A percentile compares a stretch with the other conserved stretches of the same genome.
phyloP scores from a whole-genome alignment of 2,113 vertebrate species.

The Oncorhynchus clarkii region DNA sequence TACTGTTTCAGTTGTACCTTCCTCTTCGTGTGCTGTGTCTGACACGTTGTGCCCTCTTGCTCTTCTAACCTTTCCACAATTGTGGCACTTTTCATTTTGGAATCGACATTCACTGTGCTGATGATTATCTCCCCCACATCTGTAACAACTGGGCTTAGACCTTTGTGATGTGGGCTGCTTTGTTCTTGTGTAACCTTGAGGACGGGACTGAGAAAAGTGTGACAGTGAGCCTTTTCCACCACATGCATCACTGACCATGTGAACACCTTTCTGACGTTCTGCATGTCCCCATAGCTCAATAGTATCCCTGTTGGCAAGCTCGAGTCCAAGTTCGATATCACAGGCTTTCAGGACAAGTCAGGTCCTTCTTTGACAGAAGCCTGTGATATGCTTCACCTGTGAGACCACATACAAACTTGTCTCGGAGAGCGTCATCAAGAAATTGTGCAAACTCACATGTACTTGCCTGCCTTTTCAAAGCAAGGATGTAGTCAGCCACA shows the following conservation, averaged over 20 bases:
- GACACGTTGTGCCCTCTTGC: neutral
- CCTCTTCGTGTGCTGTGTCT: neutral
- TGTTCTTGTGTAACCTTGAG: no score
- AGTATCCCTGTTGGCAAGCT: constrained; percentile 3
- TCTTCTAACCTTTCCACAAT: constrained; percentile 8
- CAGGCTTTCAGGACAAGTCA: neutral
- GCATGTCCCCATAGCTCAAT: neutral
- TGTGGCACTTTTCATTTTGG: neutral
- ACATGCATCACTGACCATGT: neutral
- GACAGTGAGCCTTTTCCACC: no score
- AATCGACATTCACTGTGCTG: constrained; percentile 3
- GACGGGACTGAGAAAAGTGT: no score
- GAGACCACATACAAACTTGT: no score
- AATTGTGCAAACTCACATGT: no score
- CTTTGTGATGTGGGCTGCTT: neutral
- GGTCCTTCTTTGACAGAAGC: neutral
- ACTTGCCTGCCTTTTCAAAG: no score
- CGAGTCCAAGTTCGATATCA: neutral
- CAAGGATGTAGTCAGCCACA: no score
- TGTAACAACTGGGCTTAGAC: neutral
- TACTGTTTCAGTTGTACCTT: neutral
- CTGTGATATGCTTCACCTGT: no score
- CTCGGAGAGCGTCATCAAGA: no score
- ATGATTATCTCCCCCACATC: constrained; percentile 13
- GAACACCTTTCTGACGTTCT: constrained; percentile 1